Base-by-base conservation (phyloP, 2,888 invertebrate species). In the Petrolisthes cinctipes region DNA sequence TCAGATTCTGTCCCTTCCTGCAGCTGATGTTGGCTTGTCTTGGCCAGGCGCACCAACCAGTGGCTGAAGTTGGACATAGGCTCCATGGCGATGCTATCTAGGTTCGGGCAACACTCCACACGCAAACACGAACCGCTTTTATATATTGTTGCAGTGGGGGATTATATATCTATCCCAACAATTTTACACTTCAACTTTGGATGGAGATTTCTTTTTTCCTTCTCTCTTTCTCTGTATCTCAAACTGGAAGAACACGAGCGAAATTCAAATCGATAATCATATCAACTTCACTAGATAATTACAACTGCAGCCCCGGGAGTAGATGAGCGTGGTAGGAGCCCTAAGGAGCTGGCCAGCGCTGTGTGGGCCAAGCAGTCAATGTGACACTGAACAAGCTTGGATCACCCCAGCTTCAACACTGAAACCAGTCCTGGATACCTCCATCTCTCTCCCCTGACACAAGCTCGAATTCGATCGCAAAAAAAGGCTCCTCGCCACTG, bases 401-500 rank as follows among this genome's bases (percentile, higher is more conserved):
- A 83, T 86, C 86, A 79, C 83, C 83, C 79, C 86, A 83, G 71
- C 83, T 79, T 83, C 83, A 66, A 86, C 79, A 86, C 86, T 86
- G 86, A 86, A 83, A 79, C 86, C 86, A 83, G 86, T 86, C 86
- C 81, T 83, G 86, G 80, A 86, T 83, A 78, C 86, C 83, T 71
- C 82, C 86, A 83, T 83, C 79, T 83, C 83, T 80, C 83, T 83
- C 79, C 71, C 86, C 86, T 83, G 83, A 86, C 86, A 86, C 86
- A 83, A 80, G 83, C 86, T 73, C 79, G 83, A 86, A 83, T 86
- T 86, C 83, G 71, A 73, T 73, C 83, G 81, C 86, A 86, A 86
- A 86, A 86, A 86, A 86, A 68, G 73, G 53, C 76, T 75, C 75
- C 84, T 73, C 71, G 79, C 86, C 79, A 83, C 78, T 86, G 86